phyloP scores from a whole-genome alignment of 1,140 invertebrate species.

The Drosophila paulistorum region DNA sequence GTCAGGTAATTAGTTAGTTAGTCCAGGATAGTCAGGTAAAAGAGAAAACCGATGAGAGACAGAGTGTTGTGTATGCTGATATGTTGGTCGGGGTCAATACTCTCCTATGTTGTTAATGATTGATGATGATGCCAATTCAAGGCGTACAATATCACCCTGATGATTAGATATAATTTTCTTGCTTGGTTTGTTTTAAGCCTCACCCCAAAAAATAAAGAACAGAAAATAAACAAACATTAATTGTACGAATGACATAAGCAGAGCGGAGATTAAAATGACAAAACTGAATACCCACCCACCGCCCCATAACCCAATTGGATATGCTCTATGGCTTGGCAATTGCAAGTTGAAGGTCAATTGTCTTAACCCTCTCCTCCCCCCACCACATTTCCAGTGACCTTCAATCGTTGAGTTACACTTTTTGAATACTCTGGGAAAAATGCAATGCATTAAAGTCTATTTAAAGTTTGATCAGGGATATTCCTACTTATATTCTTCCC shows the following conservation, averaged over 20 bases:
- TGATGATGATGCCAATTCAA: conserved; percentile 10
- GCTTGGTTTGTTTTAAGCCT: not conserved
- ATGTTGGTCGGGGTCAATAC: conserved; percentile 4
- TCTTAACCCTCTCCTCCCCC: not conserved
- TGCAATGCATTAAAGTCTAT: not conserved
- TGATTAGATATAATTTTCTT: conserved; percentile 6
- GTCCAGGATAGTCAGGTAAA: not conserved
- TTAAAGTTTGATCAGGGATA: too few species aligned
- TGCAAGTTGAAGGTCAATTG: conserved; percentile 15
- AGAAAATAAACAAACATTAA: not conserved
- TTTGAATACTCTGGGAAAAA: conserved; percentile 2
- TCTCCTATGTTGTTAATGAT: not conserved
- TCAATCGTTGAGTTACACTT: conserved; percentile 3
- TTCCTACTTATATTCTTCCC: too few species aligned
- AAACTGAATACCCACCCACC: not conserved
- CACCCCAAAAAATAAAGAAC: not conserved
- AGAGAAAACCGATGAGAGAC: not conserved
- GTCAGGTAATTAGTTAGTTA: conserved; percentile 16
- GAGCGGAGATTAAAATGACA: conserved; percentile 7
- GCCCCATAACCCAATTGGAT: conserved; percentile 17
- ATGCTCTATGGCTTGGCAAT: conserved; percentile 36
- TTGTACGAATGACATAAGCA: conserved; percentile 11
- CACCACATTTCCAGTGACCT: conserved; percentile 21
- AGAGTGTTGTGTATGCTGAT: not conserved
- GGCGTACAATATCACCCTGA: not conserved